Conservation (phyloP, 1,140 invertebrate species). For the Aphidius ervi region DNA sequence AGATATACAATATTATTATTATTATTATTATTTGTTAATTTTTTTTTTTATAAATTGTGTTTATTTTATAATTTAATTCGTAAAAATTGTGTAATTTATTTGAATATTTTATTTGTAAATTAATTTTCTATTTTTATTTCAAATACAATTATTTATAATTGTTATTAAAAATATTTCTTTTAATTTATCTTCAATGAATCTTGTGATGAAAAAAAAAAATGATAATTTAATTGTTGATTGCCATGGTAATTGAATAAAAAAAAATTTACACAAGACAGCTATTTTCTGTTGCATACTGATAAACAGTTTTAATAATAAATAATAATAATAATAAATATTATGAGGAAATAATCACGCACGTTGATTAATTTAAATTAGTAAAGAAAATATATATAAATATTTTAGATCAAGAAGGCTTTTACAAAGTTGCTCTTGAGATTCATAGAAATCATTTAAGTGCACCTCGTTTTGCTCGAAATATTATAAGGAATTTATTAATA, state of each 20-base stretch:
- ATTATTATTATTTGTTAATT: conserved; percentile 14
- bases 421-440: too few species aligned
- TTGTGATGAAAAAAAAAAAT: conserved; percentile 16
- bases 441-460: too few species aligned
- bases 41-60: conserved; percentile 7
- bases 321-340: conserved; percentile 2
- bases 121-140: conserved; percentile 18
- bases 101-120: conserved; percentile 19
- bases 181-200: conserved; percentile 4
- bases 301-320: conserved; percentile 1
- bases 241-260: neutral
- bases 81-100: conserved; percentile 18
- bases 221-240: too few species aligned
- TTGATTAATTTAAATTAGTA: conserved; percentile 5
- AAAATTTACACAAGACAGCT: conserved; percentile 3
- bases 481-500: too few species aligned
- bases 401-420: too few species aligned
- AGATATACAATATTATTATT: conserved; percentile 7
- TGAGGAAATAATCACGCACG: conserved; percentile 2
- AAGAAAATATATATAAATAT: neutral
- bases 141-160: conserved; percentile 14
- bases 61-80: conserved; percentile 9
- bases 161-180: conserved; percentile 22
- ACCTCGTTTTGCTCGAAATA: too few species aligned
- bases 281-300: conserved; percentile 15